phyloP scores from a whole-genome alignment of 2,113 vertebrate species.

The Synchiropus splendidus region DNA sequence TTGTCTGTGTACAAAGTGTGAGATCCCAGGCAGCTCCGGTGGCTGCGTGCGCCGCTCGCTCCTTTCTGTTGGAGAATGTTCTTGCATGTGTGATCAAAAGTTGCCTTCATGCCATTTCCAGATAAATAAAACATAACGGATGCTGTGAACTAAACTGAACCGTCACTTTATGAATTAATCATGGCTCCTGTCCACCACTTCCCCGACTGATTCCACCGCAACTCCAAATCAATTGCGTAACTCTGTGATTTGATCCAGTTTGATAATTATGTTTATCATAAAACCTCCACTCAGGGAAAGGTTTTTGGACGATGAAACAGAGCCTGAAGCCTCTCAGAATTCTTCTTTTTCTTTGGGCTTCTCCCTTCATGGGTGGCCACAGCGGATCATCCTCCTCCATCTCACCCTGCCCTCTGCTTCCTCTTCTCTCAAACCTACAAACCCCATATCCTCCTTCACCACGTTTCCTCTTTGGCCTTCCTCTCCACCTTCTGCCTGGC shows the following conservation, averaged over 20 bases:
- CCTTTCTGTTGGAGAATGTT: conserved; percentile 14
- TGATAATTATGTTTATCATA: no score
- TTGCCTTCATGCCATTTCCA: conserved; percentile 42
- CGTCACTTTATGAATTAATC: conserved; percentile 53
- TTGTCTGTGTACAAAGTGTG: conserved; percentile 33
- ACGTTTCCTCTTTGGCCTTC: no score
- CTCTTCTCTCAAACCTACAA: no score
- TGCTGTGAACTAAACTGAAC: conserved; percentile 48
- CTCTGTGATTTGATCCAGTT: conserved; percentile 2
- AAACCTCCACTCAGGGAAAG: not conserved
- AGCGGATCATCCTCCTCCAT: no score
- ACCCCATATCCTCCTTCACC: no score
- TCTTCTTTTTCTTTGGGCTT: no score
- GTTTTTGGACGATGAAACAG: not conserved
- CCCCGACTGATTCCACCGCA: conserved; percentile 25
- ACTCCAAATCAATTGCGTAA: conserved; percentile 36
- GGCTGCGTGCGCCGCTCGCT: conserved; percentile 4
- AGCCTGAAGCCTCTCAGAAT: no score
- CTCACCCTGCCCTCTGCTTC: no score
- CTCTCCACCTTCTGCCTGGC: no score
- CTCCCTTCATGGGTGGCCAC: no score
- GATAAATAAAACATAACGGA: conserved; percentile 58
- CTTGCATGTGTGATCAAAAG: conserved; percentile 56
- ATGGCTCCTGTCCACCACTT: conserved; percentile 24
- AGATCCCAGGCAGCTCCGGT: conserved; percentile 17